phyloP scores from a whole-genome alignment of 2,113 vertebrate genomes.

The Chauna torquata region DNA sequence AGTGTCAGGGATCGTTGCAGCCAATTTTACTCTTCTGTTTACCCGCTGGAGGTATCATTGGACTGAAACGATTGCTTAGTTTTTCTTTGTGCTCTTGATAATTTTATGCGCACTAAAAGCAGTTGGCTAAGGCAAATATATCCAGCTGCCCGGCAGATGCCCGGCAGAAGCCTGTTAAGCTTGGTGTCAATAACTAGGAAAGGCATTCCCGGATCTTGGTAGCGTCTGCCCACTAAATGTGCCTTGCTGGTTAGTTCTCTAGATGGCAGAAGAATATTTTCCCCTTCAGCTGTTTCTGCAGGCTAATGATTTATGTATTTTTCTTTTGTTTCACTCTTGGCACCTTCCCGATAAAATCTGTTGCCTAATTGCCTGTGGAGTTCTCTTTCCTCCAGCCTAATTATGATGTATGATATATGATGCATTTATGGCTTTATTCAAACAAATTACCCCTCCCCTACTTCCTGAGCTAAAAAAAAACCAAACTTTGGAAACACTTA shows the following conservation, averaged over 20 bases:
- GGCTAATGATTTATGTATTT: conserved; percentile 7
- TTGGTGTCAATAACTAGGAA: conserved; percentile 34
- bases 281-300: background rate
- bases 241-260: background rate
- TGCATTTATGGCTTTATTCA: background rate
- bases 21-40: background rate
- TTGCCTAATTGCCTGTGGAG: conserved; percentile 45
- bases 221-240: background rate
- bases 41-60: background rate
- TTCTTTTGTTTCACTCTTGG: conserved; percentile 36
- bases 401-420: background rate
- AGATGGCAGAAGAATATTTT: conserved; percentile 5
- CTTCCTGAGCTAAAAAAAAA: background rate
- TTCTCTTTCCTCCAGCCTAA: background rate
- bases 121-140: background rate
- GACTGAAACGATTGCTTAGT: background rate
- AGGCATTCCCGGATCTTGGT: conserved; percentile 1
- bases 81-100: background rate
- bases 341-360: background rate
- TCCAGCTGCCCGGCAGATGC: background rate
- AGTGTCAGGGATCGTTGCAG: background rate
- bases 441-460: background rate
- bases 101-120: background rate
- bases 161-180: background rate
- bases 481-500: background rate